phyloP scores from a whole-genome alignment of 2,113 vertebrate genomes.

The Lagopus muta region DNA sequence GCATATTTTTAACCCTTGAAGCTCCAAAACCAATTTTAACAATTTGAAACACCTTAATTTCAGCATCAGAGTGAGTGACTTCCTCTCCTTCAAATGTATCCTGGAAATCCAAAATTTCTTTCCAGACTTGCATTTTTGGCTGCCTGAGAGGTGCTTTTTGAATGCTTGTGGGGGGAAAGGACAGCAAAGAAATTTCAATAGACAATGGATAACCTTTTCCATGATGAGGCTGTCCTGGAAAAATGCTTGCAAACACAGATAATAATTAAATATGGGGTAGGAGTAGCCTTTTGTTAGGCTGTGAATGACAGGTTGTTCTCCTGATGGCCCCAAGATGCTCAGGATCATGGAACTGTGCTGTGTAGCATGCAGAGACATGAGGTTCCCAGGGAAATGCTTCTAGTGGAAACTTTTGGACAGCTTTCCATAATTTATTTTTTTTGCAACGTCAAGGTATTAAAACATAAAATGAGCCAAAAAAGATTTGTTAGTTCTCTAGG shows the following conservation, averaged over 20 bases:
- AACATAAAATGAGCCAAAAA: background rate
- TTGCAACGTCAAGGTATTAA: background rate
- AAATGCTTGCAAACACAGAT: background rate
- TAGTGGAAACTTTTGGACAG: conserved; percentile 6
- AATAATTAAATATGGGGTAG: background rate
- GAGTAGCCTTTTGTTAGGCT: background rate
- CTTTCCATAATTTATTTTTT: background rate
- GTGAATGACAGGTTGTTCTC: background rate
- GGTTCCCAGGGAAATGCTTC: background rate
- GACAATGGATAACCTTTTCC: background rate
- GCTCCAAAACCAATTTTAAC: background rate
- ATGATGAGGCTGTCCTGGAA: background rate
- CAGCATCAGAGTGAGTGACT: background rate
- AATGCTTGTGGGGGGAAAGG: background rate
- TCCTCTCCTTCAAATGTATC: background rate
- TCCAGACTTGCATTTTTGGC: background rate
- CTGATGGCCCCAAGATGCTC: background rate
- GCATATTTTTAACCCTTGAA: background rate
- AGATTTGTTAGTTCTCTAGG: background rate
- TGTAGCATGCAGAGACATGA: background rate
- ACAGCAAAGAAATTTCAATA: background rate
- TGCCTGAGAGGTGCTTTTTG: background rate
- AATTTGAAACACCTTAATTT: background rate
- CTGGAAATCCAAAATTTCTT: background rate
- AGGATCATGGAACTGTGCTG: background rate